A percentile compares a stretch with the other conserved stretches of the same genome.
Conservation (phyloP, 2,888 invertebrate species). For the Ochropleura leucogaster region DNA sequence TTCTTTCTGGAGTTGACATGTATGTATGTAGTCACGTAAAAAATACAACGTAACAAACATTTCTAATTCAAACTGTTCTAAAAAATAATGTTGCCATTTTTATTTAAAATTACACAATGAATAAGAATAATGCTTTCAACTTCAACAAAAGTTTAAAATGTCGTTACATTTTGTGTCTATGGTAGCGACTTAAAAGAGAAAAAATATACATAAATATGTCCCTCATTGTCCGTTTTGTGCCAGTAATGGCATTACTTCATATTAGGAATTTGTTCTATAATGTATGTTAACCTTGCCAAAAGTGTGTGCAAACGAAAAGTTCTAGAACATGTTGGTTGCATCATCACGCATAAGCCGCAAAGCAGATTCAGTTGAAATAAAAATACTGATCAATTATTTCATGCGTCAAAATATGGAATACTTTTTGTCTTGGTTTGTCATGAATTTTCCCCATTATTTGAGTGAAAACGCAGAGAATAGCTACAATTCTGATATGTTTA, state of each 20-base stretch:
- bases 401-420: neutral
- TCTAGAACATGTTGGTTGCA: neutral
- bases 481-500: too few relatives aligned
- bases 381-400: neutral
- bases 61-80: neutral
- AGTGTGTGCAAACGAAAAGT: neutral
- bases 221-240: constrained; percentile 41
- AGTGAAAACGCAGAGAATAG: neutral
- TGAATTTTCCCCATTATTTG: too few relatives aligned
- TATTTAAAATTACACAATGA: constrained; percentile 33
- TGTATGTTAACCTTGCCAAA: constrained; percentile 1
- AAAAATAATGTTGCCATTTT: constrained; percentile 18
- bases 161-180: constrained; percentile 39
- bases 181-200: constrained; percentile 39
- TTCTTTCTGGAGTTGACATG: neutral
- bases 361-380: neutral
- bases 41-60: constrained; percentile 2
- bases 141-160: constrained; percentile 50
- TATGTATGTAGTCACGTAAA: neutral
- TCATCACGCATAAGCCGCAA: neutral
- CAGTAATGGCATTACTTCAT: constrained; percentile 30
- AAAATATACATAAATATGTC: constrained; percentile 5
- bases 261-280: constrained; percentile 1
- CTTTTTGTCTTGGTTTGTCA: neutral
- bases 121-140: constrained; percentile 47